A percentile compares a stretch with the other conserved stretches of the same genome.
phyloP scores from a whole-genome alignment of 2,797 vertebrate genomes.

The Peromyscus aztecus region DNA sequence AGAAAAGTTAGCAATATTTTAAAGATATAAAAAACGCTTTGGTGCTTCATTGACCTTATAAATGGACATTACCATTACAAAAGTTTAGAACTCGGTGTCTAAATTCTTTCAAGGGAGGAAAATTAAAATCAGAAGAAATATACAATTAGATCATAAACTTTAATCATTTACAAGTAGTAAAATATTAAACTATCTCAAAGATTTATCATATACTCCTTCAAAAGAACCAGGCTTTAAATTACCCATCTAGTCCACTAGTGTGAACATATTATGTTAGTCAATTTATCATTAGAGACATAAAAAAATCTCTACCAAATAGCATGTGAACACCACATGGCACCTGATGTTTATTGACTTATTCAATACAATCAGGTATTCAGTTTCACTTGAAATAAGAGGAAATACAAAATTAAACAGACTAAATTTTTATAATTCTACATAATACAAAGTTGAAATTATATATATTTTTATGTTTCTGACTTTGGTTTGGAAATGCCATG shows the following conservation, averaged over 20 bases:
- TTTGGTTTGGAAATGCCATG: not conserved
- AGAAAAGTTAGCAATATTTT: not conserved
- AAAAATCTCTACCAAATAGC: slow-evolving; percentile 54
- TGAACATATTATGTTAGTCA: not conserved
- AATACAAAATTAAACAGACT: slow-evolving; percentile 3
- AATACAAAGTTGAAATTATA: not conserved
- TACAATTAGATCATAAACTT: not conserved
- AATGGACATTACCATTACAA: not conserved
- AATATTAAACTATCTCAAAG: not conserved
- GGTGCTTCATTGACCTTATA: not conserved
- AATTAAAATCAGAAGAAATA: not conserved
- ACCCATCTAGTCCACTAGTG: not conserved
- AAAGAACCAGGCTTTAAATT: not conserved
- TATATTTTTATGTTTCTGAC: not conserved
- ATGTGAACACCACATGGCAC: not conserved
- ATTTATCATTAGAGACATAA: not conserved
- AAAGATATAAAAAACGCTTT: not conserved
- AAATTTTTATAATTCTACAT: not conserved
- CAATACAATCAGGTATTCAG: slow-evolving; percentile 15
- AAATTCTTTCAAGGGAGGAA: not conserved
- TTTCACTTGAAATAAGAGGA: slow-evolving; percentile 50
- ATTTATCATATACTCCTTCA: not conserved
- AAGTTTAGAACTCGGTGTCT: not conserved
- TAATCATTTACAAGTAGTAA: not conserved
- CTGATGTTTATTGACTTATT: not conserved